Conservation (phyloP, 2,113 vertebrate species). For the Mormyrus iriodes region DNA sequence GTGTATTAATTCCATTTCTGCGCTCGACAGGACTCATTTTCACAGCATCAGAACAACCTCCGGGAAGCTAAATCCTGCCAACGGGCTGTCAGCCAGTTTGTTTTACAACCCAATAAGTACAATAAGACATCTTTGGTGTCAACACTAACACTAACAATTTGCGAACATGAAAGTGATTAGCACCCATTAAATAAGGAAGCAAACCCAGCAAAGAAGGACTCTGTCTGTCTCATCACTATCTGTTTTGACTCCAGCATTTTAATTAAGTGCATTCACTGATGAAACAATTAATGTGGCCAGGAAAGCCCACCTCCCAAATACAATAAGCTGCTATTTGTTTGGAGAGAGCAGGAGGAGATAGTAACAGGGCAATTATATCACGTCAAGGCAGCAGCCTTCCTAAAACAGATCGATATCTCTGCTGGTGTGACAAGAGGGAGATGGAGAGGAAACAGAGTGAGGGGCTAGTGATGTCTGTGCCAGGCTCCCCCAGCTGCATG, state of each 20-base stretch:
- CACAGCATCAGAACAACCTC: conserved; percentile 9
- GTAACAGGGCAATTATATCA: background rate
- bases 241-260: background rate
- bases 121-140: conserved; percentile 7
- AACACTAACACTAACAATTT: conserved; percentile 1
- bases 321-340: background rate
- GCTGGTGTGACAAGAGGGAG: conserved; percentile 51
- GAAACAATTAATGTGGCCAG: background rate
- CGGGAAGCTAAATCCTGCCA: background rate
- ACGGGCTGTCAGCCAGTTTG: background rate
- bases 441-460: conserved; percentile 8
- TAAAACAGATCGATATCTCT: conserved; percentile 62
- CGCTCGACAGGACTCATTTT: conserved; percentile 1
- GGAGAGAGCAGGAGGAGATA: background rate
- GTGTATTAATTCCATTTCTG: background rate
- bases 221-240: background rate
- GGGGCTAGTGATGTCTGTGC: background rate
- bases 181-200: background rate
- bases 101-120: conserved; percentile 10
- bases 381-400: conserved; percentile 34
- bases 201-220: background rate
- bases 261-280: background rate
- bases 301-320: background rate
- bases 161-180: background rate
- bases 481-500: background rate